phyloP scores from a whole-genome alignment of 2,888 invertebrate species.

The Piscicola geometra region DNA sequence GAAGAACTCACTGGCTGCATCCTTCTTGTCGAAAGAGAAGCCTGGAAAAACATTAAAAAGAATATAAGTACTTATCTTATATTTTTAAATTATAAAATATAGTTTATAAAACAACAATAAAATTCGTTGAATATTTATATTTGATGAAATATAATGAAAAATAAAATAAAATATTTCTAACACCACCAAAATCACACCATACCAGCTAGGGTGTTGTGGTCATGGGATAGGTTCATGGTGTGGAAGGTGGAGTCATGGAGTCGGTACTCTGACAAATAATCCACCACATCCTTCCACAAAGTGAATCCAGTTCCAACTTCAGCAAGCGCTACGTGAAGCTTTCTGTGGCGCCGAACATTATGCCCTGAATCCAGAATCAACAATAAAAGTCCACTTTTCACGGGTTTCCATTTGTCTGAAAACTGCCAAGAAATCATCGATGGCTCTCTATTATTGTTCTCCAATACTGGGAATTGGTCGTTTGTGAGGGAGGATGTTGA shows the following conservation, averaged over 20 bases:
- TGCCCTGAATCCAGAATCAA: conserved; percentile 22
- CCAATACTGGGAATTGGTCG: too few species aligned
- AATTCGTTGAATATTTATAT: too few species aligned
- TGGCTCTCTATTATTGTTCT: too few species aligned
- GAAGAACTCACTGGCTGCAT: conserved; percentile 19
- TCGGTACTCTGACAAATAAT: conserved; percentile 16
- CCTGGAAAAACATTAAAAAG: too few species aligned
- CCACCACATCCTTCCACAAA: conserved; percentile 21
- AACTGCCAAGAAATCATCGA: neutral
- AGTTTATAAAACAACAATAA: too few species aligned
- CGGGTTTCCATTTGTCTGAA: conserved; percentile 16
- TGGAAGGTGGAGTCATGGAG: neutral
- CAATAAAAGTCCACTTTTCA: conserved; percentile 26
- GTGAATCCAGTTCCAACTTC: conserved; percentile 30
- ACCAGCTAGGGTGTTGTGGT: conserved; percentile 31
- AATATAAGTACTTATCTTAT: too few species aligned
- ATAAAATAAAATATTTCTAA: neutral
- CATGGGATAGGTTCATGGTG: conserved; percentile 27
- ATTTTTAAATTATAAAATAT: too few species aligned
- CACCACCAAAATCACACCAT: too few species aligned
- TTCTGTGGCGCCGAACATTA: conserved; percentile 5
- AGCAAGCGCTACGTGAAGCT: conserved; percentile 26
- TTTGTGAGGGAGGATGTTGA: too few species aligned
- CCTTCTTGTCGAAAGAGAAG: conserved; percentile 12
- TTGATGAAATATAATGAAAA: too few species aligned